Evolutionary conservation across 1,140 invertebrate genomes (phyloP), one percentile per base, ranked within the genome.

Genomic region (Ceratina australensis): DNA sequence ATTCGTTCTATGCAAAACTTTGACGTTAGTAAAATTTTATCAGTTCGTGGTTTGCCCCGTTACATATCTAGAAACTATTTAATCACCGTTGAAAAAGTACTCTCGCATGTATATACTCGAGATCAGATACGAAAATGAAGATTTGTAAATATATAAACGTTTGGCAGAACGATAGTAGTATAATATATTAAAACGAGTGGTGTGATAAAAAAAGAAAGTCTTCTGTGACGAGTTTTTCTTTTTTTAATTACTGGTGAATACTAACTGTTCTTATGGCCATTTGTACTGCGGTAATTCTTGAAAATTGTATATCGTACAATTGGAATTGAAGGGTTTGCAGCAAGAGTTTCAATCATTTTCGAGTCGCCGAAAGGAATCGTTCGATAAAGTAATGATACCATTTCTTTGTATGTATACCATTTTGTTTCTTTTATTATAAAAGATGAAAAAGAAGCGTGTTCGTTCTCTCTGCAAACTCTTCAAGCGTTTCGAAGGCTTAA

Each of bases 211-310:
- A 69, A 75, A 28, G 47, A 20, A 77, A 74, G 50, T 28, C 47
- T 72, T 72, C 24, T n/a, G 47, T 26, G 68, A 72, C 61, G 65
- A 61, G 64, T 77, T 72, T 33, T 42, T 42, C 5, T 7, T 42
- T 42, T 42, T 42, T 42, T 42, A 71, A 59, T 72, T 68, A 64
- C 59, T 22, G 3, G 50, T 81, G 80, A 66, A 73, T 77, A 68
- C 68, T 54, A 61, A 56, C 42, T 28, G 18, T 47, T 65, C 63
- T 78, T 78, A 82, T 78, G 75, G 80, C 81, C 75, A 83, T 82
- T 83, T 83, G 80, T 78, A 81, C 57, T 68, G 72, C 68, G 50
- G 52, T 80, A 75, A 77, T 68, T 18, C 5, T 60, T 28, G 56
- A 74, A 79, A 80, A 77, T 77, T 71, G 76, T 69, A 57, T 56